phyloP scores from a whole-genome alignment of 1,140 invertebrate species.

The Neodiprion lecontei region DNA sequence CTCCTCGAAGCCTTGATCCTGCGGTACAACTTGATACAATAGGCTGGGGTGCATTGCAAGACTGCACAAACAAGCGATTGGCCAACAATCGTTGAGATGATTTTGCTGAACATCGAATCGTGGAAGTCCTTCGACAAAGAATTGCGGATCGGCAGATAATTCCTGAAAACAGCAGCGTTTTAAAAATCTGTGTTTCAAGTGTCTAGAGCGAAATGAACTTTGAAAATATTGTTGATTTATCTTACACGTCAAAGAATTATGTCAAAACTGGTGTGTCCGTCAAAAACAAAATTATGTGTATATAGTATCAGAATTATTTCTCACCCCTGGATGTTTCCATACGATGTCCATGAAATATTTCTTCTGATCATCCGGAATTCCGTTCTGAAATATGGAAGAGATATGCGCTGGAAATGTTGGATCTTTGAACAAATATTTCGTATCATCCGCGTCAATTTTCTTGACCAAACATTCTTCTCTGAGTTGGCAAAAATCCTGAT shows the following conservation, averaged over 20 bases:
- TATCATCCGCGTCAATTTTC: slow-evolving; percentile 54
- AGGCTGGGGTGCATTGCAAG: slow-evolving; percentile 86
- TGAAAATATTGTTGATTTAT: too few relatives aligned
- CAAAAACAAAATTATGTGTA: too few relatives aligned
- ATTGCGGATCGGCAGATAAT: slow-evolving; percentile 76
- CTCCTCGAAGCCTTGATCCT: slow-evolving; percentile 88
- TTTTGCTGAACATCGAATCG: slow-evolving; percentile 98
- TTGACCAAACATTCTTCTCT: slow-evolving; percentile 73
- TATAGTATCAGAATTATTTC: background rate
- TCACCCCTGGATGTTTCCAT: slow-evolving; percentile 81
- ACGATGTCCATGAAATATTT: slow-evolving; percentile 49
- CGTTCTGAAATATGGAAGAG: slow-evolving; percentile 67
- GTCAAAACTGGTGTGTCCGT: too few relatives aligned
- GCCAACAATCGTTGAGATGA: slow-evolving; percentile 97
- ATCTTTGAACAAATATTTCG: slow-evolving; percentile 78
- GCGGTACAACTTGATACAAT: slow-evolving; percentile 93
- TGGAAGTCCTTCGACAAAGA: slow-evolving; percentile 94
- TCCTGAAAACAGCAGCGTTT: background rate
- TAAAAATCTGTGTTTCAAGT: too few relatives aligned
- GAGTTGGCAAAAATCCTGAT: slow-evolving; percentile 79
- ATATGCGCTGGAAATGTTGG: slow-evolving; percentile 83
- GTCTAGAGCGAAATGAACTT: too few relatives aligned
- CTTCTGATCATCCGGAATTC: too few relatives aligned
- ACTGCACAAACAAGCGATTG: slow-evolving; percentile 94
- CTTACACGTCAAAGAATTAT: too few relatives aligned